These are phyloP conservation scores for Teleopsis dalmanni DNA, from an alignment of 1,140 invertebrate species.

Conservation along the genomic window DNA sequence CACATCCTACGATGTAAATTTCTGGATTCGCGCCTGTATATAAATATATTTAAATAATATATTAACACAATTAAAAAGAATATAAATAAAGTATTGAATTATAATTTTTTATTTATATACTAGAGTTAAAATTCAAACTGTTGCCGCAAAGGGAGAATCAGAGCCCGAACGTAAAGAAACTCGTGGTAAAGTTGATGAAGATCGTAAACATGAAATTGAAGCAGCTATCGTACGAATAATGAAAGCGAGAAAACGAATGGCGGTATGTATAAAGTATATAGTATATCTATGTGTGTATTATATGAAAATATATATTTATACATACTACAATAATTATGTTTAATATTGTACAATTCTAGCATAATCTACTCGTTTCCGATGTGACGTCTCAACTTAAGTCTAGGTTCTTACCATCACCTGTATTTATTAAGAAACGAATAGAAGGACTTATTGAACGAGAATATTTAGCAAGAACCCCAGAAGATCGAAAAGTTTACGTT, in stretches of 20 bases:
- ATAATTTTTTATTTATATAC: slow-evolving; percentile 16
- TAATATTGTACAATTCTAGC: slow-evolving; percentile 56
- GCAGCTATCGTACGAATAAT: slow-evolving; percentile 99
- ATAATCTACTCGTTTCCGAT: slow-evolving; percentile 93
- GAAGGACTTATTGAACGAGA: slow-evolving; percentile 98
- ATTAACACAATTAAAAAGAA: too few species aligned
- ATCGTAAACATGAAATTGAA: slow-evolving; percentile 99
- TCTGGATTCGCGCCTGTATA: too few species aligned
- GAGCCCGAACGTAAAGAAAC: slow-evolving; percentile 98
- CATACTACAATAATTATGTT: slow-evolving; percentile 5
- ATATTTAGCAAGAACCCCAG: slow-evolving; percentile 91
- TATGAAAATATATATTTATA: not conserved
- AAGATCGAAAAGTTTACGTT: slow-evolving; percentile 91
- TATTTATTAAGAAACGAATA: slow-evolving; percentile 98
- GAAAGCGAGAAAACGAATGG: slow-evolving; percentile 94
- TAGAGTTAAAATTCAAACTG: slow-evolving; percentile 87
- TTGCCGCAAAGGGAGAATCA: slow-evolving; percentile 95
- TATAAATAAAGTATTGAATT: too few species aligned
- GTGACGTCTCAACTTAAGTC: slow-evolving; percentile 94
- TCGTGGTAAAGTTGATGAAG: slow-evolving; percentile 96
- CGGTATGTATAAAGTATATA: slow-evolving; percentile 53
- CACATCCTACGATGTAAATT: too few species aligned
- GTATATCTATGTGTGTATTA: not conserved
- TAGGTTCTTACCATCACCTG: slow-evolving; percentile 93
- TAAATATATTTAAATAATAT: too few species aligned